phyloP scores from a whole-genome alignment of 2,113 vertebrate genomes.

The Xyliphius kryptos region DNA sequence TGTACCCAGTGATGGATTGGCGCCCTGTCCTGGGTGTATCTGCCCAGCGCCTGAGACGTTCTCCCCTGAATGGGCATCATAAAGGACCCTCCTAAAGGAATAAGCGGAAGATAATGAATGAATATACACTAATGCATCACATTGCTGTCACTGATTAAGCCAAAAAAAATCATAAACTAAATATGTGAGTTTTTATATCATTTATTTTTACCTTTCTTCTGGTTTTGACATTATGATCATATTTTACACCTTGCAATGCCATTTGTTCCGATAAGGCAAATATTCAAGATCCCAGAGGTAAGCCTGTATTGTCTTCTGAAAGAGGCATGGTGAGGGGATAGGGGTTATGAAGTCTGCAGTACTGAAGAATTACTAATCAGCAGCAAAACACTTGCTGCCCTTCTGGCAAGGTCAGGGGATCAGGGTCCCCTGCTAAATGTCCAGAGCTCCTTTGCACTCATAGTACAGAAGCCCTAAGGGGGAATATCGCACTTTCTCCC shows the following conservation, averaged over 20 bases:
- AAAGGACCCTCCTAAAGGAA: no score
- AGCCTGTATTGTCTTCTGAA: conserved; percentile 1
- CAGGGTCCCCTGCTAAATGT: conserved; percentile 65
- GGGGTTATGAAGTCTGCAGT: conserved; percentile 43
- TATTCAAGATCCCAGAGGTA: not conserved
- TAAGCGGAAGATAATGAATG: no score
- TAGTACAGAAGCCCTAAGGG: conserved; percentile 40
- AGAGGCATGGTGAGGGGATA: conserved; percentile 46
- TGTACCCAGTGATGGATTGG: no score
- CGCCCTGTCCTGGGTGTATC: no score
- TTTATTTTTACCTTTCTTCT: not conserved
- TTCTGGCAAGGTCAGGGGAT: conserved; percentile 73
- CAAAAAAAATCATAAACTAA: no score
- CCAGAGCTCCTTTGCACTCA: conserved; percentile 54
- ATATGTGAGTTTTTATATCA: no score
- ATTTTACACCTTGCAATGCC: not conserved
- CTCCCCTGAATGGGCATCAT: no score
- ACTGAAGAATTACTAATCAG: conserved; percentile 65
- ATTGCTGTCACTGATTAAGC: no score
- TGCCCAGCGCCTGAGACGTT: no score
- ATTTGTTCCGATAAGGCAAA: conserved; percentile 6
- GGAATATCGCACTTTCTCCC: conserved; percentile 32
- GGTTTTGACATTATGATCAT: conserved; percentile 1
- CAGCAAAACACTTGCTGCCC: conserved; percentile 70
- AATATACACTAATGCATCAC: no score